A percentile compares a stretch with the other conserved stretches of the same genome.
Evolutionary conservation across 2,797 vertebrate genomes (phyloP).

Genomic region (Enteromius paludinosus): DNA sequence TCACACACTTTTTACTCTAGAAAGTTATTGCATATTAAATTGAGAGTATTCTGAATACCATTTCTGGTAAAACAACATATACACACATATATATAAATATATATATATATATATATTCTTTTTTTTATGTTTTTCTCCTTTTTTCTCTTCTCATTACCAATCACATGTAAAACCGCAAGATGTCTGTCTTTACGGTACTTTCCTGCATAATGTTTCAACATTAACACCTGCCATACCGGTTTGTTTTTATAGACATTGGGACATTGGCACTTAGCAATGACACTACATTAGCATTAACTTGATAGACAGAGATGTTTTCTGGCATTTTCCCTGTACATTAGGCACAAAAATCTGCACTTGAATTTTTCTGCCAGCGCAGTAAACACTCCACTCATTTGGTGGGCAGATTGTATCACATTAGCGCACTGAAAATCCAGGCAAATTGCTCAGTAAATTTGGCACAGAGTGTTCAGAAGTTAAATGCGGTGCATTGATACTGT

Average conservation of each 20-base stretch:
- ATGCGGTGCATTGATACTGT: slow-evolving; percentile 49
- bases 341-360: slow-evolving; percentile 28
- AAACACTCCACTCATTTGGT: slow-evolving; percentile 47
- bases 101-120: too few species aligned
- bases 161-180: background rate
- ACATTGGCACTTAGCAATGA: background rate
- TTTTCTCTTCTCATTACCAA: background rate
- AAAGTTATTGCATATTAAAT: background rate
- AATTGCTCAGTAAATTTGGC: slow-evolving; percentile 42
- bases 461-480: slow-evolving; percentile 48
- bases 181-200: background rate
- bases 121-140: too few species aligned
- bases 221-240: background rate
- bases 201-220: background rate
- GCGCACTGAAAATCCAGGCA: slow-evolving; percentile 27
- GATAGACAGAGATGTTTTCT: slow-evolving; percentile 20
- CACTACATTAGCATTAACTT: slow-evolving; percentile 38
- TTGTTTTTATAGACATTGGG: background rate
- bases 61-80: background rate
- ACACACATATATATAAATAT: too few species aligned
- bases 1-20: background rate
- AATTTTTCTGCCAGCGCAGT: slow-evolving; percentile 27
- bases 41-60: background rate
- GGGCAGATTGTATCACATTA: slow-evolving; percentile 52
- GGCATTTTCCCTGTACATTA: slow-evolving; percentile 32